Conservation (phyloP, 2,797 vertebrate genomes). For the Amazonetta brasiliensis region DNA sequence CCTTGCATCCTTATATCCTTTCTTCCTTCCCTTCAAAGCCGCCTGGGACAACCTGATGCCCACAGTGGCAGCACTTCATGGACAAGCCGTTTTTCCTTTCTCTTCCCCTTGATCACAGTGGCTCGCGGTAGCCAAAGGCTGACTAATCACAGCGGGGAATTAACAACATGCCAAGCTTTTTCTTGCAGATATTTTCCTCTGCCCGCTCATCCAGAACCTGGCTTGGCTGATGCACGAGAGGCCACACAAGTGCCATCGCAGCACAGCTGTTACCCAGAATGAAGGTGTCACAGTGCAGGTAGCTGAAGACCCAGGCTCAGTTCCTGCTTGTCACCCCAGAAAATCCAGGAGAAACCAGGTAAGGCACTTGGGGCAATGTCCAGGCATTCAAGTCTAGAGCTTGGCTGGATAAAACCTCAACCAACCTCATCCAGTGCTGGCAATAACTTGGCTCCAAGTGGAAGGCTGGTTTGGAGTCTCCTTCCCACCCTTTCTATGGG, state of each 20-base stretch:
- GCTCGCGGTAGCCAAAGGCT: background rate
- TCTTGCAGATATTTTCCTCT: background rate
- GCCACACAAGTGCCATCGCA: background rate
- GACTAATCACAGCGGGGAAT: background rate
- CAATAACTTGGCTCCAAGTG: background rate
- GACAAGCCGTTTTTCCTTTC: background rate
- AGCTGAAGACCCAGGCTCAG: background rate
- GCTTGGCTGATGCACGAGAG: accelerated
- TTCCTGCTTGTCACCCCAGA: background rate
- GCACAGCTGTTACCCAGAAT: background rate
- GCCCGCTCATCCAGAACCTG: background rate
- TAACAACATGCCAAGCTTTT: background rate
- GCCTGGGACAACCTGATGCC: background rate
- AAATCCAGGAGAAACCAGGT: background rate
- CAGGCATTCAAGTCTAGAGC: background rate
- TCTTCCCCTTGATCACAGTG: background rate
- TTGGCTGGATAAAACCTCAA: background rate
- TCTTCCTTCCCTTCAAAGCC: background rate
- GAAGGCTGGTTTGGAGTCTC: background rate
- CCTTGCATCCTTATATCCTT: background rate
- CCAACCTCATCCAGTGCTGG: background rate
- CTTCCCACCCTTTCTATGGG: background rate
- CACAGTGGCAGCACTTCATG: background rate
- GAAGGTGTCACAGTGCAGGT: accelerated
- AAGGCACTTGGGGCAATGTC: background rate